Evolutionary conservation across 2,113 vertebrate species (phyloP), one percentile per base, ranked within the genome.

Genomic region (Burhinus oedicnemus): DNA sequence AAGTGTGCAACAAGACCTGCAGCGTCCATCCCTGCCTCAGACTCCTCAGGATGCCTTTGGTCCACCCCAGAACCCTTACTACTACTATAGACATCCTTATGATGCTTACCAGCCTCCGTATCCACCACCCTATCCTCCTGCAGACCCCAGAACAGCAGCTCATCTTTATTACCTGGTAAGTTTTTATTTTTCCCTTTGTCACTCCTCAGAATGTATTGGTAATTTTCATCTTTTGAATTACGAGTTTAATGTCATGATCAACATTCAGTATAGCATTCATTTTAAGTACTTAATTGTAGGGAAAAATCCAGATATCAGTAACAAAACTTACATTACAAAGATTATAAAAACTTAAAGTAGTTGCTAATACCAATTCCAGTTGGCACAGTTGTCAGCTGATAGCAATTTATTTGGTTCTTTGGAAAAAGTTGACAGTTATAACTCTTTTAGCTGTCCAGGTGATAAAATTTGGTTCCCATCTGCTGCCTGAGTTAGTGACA

Each of bases 81-180:
- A 98, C 82, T 98, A 98, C 85, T 98, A 98, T 10, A 91, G 97
- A 30, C 65, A 98, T 7, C 95, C 97, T 62, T 99, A 99, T 1
- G 98, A 98, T 15, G 97, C 98, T 81, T 99, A 99, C 93, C 97
- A 97, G 92, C 76, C 97, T 11, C 97, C 98, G 0, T 99, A 99
- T 90, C 98, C 97, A 2, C 95, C 98, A 15, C 97, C 97, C 2
- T 99, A 99, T 49, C 98, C 98, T 13, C 96, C 97, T 3, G 79
- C 97, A 88, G 99, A 99, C 80, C 98, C 99, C 9, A 98, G 99
- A 87, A 38, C 98, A 2, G 92, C 98, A 19, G 93, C 97, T 78
- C 98, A 99, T 42, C 98, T 98, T n/a, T 99, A 99, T 93, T 99
- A 99, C 96, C 98, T 99, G 98, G 99, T 99, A 89, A 86, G 5